A percentile compares a stretch with the other conserved stretches of the same genome.
phyloP scores from a whole-genome alignment of 2,888 invertebrate genomes.

The Drosophila setosimentum region DNA sequence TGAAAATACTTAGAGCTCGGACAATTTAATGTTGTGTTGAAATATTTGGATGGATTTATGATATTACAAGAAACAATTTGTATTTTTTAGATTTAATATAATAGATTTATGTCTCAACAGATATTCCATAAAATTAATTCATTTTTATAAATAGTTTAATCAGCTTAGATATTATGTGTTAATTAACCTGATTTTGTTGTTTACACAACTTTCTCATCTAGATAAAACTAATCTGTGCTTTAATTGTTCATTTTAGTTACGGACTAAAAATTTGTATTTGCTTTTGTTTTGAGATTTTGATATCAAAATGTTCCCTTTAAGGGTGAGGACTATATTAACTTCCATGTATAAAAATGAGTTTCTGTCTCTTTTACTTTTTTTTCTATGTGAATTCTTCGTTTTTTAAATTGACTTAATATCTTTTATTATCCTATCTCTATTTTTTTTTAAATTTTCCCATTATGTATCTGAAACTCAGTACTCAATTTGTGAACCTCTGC shows the following conservation, averaged over 20 bases:
- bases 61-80: background rate
- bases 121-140: background rate
- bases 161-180: background rate
- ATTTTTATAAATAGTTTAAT: background rate
- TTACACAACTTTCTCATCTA: background rate
- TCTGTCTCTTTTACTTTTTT: background rate
- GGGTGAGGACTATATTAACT: background rate
- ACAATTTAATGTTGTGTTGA: background rate
- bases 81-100: background rate
- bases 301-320: background rate
- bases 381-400: background rate
- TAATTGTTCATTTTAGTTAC: background rate
- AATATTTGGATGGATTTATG: background rate
- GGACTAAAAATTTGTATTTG: background rate
- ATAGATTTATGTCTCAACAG: background rate
- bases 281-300: background rate
- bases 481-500: constrained; percentile 18
- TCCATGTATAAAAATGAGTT: background rate
- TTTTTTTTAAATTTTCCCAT: constrained; percentile 9
- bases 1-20: background rate
- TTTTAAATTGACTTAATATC: background rate
- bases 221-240: background rate
- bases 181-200: background rate
- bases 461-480: background rate
- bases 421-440: background rate